A percentile compares a stretch with the other conserved stretches of the same genome.
Conservation (phyloP, 2,888 invertebrate species). For the Theretra japonica region DNA sequence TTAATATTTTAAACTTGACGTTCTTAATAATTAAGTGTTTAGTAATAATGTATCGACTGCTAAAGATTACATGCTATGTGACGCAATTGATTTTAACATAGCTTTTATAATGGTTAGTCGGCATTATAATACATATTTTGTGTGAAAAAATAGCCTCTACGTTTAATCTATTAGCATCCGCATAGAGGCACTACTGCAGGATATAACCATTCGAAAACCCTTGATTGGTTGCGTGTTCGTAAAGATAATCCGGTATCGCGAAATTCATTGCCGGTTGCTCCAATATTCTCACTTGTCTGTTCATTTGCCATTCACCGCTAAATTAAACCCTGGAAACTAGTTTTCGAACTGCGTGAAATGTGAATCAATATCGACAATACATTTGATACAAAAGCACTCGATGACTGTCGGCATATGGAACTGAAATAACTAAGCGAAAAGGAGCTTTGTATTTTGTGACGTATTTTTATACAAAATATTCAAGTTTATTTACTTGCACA, state of each 20-base stretch:
- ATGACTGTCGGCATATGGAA: not conserved
- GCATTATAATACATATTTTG: too few relatives aligned
- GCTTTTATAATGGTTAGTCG: too few relatives aligned
- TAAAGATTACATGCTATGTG: too few relatives aligned
- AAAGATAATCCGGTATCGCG: not conserved
- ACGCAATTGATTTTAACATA: too few relatives aligned
- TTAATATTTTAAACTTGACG: too few relatives aligned
- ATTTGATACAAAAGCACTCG: constrained; percentile 5
- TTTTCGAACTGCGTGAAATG: constrained; percentile 19
- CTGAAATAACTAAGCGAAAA: not conserved
- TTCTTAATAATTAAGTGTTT: too few relatives aligned
- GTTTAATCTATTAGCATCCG: too few relatives aligned
- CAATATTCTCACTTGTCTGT: constrained; percentile 10
- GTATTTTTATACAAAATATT: not conserved
- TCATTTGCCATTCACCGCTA: constrained; percentile 11
- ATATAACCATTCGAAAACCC: not conserved
- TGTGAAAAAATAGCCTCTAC: too few relatives aligned
- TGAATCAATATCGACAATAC: constrained; percentile 27
- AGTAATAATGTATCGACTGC: too few relatives aligned
- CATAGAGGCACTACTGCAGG: not conserved
- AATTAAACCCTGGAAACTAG: constrained; percentile 5
- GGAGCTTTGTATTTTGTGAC: not conserved
- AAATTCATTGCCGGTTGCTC: not conserved
- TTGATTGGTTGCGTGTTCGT: not conserved
- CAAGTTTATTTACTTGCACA: not conserved